Evolutionary conservation across 2,888 invertebrate genomes (phyloP).

Genomic region (Aporophyla nigra): DNA sequence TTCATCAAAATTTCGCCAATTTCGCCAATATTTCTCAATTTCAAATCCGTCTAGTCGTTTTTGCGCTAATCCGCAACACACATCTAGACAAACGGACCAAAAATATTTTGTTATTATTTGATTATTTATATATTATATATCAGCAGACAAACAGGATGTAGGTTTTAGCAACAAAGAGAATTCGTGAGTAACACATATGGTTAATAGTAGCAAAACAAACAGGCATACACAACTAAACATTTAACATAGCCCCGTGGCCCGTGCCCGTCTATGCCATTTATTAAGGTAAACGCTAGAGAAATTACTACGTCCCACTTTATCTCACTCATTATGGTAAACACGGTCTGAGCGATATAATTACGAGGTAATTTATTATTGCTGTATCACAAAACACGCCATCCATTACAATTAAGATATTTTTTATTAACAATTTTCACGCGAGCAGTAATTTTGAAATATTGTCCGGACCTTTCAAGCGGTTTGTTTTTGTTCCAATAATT

Average conservation of each 20-base stretch:
- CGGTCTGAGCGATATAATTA: conserved; percentile 84
- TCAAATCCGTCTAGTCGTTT: no score
- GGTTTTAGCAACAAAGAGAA: conserved; percentile 38
- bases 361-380: conserved; percentile 82
- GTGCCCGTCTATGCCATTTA: conserved; percentile 52
- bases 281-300: conserved; percentile 65
- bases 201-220: conserved; percentile 38
- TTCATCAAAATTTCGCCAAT: no score
- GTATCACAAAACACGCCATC: conserved; percentile 87
- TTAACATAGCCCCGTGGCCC: conserved; percentile 27
- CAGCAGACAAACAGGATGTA: neutral
- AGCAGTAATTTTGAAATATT: conserved; percentile 71
- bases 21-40: no score
- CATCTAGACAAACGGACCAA: no score
- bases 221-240: conserved; percentile 27
- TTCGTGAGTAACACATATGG: conserved; percentile 44
- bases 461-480: conserved; percentile 55
- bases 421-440: conserved; percentile 87
- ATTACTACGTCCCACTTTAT: conserved; percentile 77
- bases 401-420: conserved; percentile 87
- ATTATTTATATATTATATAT: neutral
- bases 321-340: conserved; percentile 88
- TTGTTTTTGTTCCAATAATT: conserved; percentile 55
- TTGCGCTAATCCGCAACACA: no score
- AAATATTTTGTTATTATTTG: no score